Evolutionary conservation across 2,797 vertebrate species (phyloP).

Genomic region (Girardinus metallicus): DNA sequence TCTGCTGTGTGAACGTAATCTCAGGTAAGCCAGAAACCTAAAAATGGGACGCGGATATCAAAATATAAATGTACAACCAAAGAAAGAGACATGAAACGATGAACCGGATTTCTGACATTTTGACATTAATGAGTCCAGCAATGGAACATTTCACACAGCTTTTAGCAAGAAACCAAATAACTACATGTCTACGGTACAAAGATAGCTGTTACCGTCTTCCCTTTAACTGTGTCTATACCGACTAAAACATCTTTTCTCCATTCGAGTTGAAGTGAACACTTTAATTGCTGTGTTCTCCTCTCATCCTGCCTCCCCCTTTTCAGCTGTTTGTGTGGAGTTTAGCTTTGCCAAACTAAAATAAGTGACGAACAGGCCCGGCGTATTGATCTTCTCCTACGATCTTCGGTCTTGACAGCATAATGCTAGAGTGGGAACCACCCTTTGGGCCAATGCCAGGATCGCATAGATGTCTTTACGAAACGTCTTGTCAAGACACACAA

Average conservation of each 20-base stretch:
- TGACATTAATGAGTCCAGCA: neutral
- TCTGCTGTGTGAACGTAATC: neutral
- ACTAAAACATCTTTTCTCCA: neutral
- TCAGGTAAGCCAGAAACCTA: neutral
- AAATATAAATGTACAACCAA: neutral
- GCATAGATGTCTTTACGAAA: constrained; percentile 29
- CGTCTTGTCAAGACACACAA: constrained; percentile 48
- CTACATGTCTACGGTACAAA: neutral
- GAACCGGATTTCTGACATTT: neutral
- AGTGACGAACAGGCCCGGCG: constrained; percentile 14
- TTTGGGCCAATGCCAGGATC: constrained; percentile 23
- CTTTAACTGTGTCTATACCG: neutral
- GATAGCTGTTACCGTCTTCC: neutral
- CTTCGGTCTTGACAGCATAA: constrained; percentile 41
- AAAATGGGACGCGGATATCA: neutral
- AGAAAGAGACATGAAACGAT: neutral
- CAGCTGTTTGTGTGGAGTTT: constrained; percentile 32
- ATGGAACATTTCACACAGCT: neutral
- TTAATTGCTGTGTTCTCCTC: constrained; percentile 13
- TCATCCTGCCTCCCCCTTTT: constrained; percentile 17
- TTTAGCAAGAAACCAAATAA: neutral
- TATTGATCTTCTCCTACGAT: constrained; percentile 37
- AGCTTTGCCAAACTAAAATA: constrained; percentile 5
- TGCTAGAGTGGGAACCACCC: constrained; percentile 33
- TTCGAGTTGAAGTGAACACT: constrained; percentile 12